A percentile compares a stretch with the other conserved stretches of the same genome.
These are phyloP conservation scores for Benitochromis conjunctus DNA, from an alignment of 2,113 vertebrate genomes.

Conservation along the genomic window DNA sequence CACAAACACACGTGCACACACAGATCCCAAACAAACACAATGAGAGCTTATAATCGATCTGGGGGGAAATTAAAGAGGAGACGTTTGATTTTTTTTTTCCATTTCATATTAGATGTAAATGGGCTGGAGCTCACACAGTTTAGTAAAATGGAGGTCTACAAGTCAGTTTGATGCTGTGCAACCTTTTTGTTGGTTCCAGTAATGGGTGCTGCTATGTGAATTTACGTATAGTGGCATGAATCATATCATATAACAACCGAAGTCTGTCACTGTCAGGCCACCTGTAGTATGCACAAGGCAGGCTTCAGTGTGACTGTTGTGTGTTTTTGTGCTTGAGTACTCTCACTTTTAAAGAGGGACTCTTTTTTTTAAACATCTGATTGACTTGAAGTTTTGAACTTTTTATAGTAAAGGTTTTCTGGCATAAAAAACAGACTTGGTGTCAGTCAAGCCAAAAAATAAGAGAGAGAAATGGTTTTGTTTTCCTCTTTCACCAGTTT, in stretches of 20 bases:
- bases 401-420: neutral
- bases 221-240: neutral
- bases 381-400: neutral
- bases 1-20: neutral
- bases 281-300: neutral
- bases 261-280: neutral
- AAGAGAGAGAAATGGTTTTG: too few relatives aligned
- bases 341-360: neutral
- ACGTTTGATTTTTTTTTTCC: neutral
- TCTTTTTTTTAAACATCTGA: neutral
- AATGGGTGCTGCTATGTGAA: neutral
- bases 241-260: neutral
- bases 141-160: neutral
- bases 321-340: neutral
- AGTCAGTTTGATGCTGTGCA: neutral
- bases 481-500: neutral
- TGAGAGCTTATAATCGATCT: constrained; percentile 21
- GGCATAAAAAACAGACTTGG: neutral
- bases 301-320: neutral
- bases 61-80: neutral
- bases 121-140: neutral
- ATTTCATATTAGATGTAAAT: constrained; percentile 14
- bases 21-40: constrained; percentile 17
- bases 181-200: neutral
- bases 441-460: neutral